Percentiles rank a stretch among this genome's conserved stretches.
Conservation (phyloP, 2,113 vertebrate species). For the Dendropsophus ebraccatus region DNA sequence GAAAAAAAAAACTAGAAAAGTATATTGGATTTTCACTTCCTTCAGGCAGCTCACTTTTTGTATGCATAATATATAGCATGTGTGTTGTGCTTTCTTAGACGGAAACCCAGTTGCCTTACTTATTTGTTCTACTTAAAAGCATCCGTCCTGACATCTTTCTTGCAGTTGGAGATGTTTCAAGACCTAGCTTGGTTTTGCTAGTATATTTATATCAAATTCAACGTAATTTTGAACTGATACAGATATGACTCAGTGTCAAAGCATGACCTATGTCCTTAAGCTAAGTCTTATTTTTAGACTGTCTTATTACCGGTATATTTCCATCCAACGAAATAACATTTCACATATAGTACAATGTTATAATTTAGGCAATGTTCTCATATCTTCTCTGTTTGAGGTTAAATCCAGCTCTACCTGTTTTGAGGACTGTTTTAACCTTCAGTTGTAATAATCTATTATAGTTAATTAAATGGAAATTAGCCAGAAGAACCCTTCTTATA, state of each 20-base stretch:
- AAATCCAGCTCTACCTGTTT: background rate
- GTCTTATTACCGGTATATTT: background rate
- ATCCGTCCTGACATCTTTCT: background rate
- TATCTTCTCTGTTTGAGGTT: background rate
- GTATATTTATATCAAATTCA: background rate
- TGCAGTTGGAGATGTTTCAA: background rate
- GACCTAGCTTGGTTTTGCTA: background rate
- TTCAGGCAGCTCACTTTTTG: background rate
- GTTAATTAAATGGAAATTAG: background rate
- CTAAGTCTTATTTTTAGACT: background rate
- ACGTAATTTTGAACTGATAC: background rate
- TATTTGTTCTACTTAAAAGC: constrained; percentile 20
- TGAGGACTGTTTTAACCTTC: background rate
- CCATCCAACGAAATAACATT: background rate
- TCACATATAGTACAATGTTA: background rate
- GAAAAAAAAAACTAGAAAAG: background rate
- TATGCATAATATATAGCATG: constrained; percentile 11
- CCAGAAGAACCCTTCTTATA: background rate
- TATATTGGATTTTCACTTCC: constrained; percentile 21
- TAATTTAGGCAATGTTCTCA: background rate
- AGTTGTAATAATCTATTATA: background rate
- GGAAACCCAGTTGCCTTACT: background rate
- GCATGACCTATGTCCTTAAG: background rate
- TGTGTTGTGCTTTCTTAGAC: background rate
- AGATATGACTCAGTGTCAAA: background rate